Base-by-base conservation (phyloP, 2,797 vertebrate species). In the Hyperoplus lanceolatus region DNA sequence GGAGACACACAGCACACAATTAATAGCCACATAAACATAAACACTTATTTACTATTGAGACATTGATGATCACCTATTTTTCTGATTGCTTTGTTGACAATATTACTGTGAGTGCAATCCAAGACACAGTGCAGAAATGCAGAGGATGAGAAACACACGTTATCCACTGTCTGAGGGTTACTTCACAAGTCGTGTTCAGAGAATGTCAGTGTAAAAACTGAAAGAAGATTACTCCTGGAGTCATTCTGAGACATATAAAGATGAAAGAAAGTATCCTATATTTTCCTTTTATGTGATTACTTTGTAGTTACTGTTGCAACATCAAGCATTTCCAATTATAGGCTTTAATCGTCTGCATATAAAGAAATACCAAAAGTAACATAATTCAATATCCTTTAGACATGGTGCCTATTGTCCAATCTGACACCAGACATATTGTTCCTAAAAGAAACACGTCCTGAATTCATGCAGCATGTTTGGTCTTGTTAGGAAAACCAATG, bases 1-100 rank as follows among this genome's bases (percentile, higher is more conserved):
- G 93, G 96, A 92, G 3, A 70, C 42, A 86, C 75, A 92, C 1
- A 85, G 0, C 29, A 29, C 29, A 67, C 0, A 2, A 3, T 14
- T n/a, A 14, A 36, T 6, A 7, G 6, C 48, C 50, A 49, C 7
- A 39, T 8, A 21, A 46, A 21, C 18, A 16, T 16, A 41, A 9
- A 36, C 51, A 4, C 12, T 29, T 58, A 63, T 29, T 38, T 42
- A 68, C 1, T 9, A 3, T 12, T 41, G 10, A 8, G 8, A n/a
- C 45, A 21, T 21, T 10, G 39, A 58, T 16, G 7, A 3, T 1
- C 0, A 4, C 13, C 18, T 6, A 45, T 6, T 16, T 51, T 43
- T 9, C 3, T 41, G 48, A 29, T 6, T n/a, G 4, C 18, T 70
- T 3, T 48, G 16, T 39, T 39, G 66, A 1, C 10, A 42, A 39